Percentiles rank a stretch among this genome's conserved stretches.
phyloP scores from a whole-genome alignment of 1,140 invertebrate genomes.

The Lutraria rhynchaena region DNA sequence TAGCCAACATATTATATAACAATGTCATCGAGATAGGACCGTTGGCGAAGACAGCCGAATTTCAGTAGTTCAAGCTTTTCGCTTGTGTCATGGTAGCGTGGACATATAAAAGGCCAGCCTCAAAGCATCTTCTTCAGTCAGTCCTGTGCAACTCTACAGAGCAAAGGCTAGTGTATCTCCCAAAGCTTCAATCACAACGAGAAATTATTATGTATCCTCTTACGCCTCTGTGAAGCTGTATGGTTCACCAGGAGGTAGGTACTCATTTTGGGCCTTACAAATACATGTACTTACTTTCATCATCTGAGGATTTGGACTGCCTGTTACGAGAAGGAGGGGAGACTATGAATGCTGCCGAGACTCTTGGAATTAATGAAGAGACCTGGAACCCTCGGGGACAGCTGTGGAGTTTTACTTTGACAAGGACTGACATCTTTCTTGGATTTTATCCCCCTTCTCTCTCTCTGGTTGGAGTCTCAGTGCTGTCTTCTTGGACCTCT shows the following conservation, averaged over 20 bases:
- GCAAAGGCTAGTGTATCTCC: slow-evolving; percentile 6
- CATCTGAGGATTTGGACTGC: slow-evolving; percentile 10
- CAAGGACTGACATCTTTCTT: not conserved
- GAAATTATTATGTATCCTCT: too few relatives aligned
- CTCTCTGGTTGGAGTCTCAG: not conserved
- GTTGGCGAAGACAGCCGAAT: too few relatives aligned
- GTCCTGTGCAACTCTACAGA: slow-evolving; percentile 25
- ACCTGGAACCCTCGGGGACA: not conserved
- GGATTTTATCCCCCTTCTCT: not conserved
- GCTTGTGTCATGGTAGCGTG: not conserved
- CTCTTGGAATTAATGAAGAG: slow-evolving; percentile 21
- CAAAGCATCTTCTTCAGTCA: slow-evolving; percentile 16
- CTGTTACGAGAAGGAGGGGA: slow-evolving; percentile 6
- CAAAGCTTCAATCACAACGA: too few relatives aligned
- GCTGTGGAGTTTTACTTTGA: too few relatives aligned
- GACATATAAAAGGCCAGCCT: slow-evolving; percentile 16
- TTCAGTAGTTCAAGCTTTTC: not conserved
- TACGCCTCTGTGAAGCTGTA: too few relatives aligned
- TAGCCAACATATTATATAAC: not conserved
- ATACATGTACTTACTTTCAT: not conserved
- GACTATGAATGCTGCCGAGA: not conserved
- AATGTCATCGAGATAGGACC: too few relatives aligned
- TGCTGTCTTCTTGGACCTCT: slow-evolving; percentile 26
- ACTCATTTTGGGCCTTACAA: too few relatives aligned
- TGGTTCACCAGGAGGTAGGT: too few relatives aligned